Conservation (phyloP, 2,888 invertebrate species). For the Xanthia icteritia region DNA sequence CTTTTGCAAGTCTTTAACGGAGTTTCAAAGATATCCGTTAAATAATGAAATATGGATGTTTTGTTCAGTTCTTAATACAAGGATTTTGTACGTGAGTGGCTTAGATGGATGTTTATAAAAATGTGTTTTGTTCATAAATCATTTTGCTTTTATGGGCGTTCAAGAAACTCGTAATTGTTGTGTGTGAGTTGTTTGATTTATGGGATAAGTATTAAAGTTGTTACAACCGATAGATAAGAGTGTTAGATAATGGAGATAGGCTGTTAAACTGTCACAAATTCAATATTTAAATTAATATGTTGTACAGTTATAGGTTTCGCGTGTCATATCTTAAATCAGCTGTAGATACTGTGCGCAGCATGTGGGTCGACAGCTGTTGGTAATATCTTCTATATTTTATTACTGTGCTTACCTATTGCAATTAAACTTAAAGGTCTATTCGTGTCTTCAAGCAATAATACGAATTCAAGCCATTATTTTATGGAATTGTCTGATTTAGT, state of each 20-base stretch:
- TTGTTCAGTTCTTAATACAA: slow-evolving; percentile 52
- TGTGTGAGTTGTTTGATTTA: slow-evolving; percentile 46
- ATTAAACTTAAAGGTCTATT: slow-evolving; percentile 22
- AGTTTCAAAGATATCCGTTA: slow-evolving; percentile 52
- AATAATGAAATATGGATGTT: slow-evolving; percentile 64
- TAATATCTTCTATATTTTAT: slow-evolving; percentile 23
- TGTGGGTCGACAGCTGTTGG: slow-evolving; percentile 23
- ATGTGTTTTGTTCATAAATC: slow-evolving; percentile 53
- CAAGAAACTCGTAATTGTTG: slow-evolving; percentile 46
- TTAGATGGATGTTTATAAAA: slow-evolving; percentile 52
- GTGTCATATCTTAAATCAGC: not conserved
- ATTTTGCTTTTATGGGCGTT: slow-evolving; percentile 45
- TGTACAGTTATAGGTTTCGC: not conserved
- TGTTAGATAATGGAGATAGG: slow-evolving; percentile 13
- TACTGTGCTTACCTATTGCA: slow-evolving; percentile 5
- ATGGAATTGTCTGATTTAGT: not conserved
- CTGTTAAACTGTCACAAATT: slow-evolving; percentile 15
- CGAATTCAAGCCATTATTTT: not conserved
- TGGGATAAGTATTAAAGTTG: slow-evolving; percentile 28
- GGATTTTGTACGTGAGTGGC: slow-evolving; percentile 48
- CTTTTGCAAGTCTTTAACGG: slow-evolving; percentile 55
- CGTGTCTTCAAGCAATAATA: slow-evolving; percentile 13
- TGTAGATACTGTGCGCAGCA: not conserved
- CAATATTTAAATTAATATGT: slow-evolving; percentile 22
- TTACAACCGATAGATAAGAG: slow-evolving; percentile 33